phyloP scores from a whole-genome alignment of 2,113 vertebrate species.

The Neodon shergylaensis region DNA sequence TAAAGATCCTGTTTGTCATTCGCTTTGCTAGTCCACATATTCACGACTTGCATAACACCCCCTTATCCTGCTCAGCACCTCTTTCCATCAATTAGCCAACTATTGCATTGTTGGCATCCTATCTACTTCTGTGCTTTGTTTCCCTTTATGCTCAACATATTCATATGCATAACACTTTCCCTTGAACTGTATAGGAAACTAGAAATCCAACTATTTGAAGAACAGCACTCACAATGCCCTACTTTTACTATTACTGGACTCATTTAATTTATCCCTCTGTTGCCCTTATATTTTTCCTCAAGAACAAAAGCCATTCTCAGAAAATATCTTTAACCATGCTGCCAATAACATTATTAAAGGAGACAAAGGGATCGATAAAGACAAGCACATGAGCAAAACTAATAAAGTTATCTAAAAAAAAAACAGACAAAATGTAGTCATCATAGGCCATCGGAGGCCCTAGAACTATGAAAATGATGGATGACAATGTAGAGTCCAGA shows the following conservation, averaged over 20 bases:
- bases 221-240: neutral
- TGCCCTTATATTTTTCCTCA: constrained; percentile 1
- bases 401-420: constrained; percentile 59
- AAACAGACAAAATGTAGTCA: constrained; percentile 28
- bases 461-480: constrained; percentile 45
- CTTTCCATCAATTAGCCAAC: neutral
- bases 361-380: constrained; percentile 48
- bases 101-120: neutral
- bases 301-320: neutral
- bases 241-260: neutral
- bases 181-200: neutral
- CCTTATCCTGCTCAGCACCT: neutral
- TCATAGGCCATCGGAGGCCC: neutral
- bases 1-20: neutral
- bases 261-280: neutral
- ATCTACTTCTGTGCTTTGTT: neutral
- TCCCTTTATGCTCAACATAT: neutral
- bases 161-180: neutral
- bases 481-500: constrained; percentile 17
- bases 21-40: neutral
- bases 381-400: constrained; percentile 26
- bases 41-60: neutral
- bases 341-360: constrained; percentile 39
- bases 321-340: constrained; percentile 31
- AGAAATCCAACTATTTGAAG: neutral